Percentiles rank a stretch among this genome's conserved stretches.
Conservation (phyloP, 2,888 invertebrate species). For the Glyphotaelius pellucidus region DNA sequence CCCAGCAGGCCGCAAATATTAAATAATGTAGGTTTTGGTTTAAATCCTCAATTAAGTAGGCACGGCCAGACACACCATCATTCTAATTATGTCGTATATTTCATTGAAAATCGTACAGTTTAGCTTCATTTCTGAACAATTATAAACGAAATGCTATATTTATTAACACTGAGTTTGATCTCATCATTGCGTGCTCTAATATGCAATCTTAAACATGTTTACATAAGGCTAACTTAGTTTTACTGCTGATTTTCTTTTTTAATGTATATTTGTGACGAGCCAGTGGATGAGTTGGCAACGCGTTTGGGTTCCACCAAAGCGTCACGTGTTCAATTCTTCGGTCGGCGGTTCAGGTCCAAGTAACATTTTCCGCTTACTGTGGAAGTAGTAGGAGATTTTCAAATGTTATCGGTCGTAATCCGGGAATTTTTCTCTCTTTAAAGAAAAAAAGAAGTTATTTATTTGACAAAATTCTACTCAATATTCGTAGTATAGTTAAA, state of each 20-base stretch:
- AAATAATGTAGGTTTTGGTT: constrained; percentile 47
- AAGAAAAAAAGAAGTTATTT: neutral
- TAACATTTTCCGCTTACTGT: no score
- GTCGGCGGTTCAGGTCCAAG: no score
- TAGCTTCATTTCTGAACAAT: neutral
- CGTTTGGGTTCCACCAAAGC: no score
- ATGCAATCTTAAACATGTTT: neutral
- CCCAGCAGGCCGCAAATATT: constrained; percentile 57
- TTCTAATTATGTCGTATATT: neutral
- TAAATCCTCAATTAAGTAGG: constrained; percentile 20
- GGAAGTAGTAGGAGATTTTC: no score
- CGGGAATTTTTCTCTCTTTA: neutral
- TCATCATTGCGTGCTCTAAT: neutral
- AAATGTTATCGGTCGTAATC: no score
- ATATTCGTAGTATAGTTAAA: neutral
- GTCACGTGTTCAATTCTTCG: no score
- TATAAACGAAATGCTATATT: neutral
- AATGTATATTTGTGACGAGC: no score
- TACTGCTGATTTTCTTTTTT: neutral
- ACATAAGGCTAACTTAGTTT: neutral
- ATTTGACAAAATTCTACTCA: neutral
- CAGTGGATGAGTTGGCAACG: no score
- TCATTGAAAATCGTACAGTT: neutral
- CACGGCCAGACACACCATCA: neutral
- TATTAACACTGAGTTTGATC: neutral